Evolutionary conservation across 2,797 vertebrate species (phyloP), one percentile per base, ranked within the genome.

Genomic region (Amblyraja radiata): DNA sequence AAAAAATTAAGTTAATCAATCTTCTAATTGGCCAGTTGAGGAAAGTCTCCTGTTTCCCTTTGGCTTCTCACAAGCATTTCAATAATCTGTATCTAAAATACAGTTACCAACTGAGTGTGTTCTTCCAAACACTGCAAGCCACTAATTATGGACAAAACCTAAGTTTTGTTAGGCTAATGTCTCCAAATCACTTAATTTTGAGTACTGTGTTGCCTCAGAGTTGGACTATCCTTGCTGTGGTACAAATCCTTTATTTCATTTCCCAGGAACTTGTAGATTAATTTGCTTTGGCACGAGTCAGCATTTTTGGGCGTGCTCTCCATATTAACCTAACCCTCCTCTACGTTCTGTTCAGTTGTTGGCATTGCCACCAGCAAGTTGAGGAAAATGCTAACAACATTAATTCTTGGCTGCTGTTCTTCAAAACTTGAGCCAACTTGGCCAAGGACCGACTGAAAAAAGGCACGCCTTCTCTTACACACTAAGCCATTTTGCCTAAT

Each of bases 301-400:
- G 83, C 58, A 23, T 65, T 63, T 86, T 86, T 86, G 58, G 58
- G 83, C 61, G 83, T 61, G 16, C 83, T 63, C 58, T 86, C 83
- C n/a, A 65, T 65, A 65, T 86, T 86, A 86, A 86, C 61, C 83
- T 86, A 86, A 86, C 83, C 58, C 58, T 86, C 83, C 83, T 86
- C 58, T 6, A 86, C 58, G 83, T 86, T 28, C 61, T 86, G 58
- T 86, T 63, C 58, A 63, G 58, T 86, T 86, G 61, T 86, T 86
- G 83, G 83, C 83, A 86, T 65, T 86, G 61, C 58, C 83, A 65
- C 58, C 83, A 86, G 83, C 83, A 58, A 86, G 58, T 28, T 86
- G 83, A 86, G 58, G 83, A 86, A 86, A 86, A 86, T 86, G 83
- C 83, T 86, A 63, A 86, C 83, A 86, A 86, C 28, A 86, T 86